A percentile compares a stretch with the other conserved stretches of the same genome.
phyloP scores from a whole-genome alignment of 2,888 invertebrate species.

The Brachypterus glaber region DNA sequence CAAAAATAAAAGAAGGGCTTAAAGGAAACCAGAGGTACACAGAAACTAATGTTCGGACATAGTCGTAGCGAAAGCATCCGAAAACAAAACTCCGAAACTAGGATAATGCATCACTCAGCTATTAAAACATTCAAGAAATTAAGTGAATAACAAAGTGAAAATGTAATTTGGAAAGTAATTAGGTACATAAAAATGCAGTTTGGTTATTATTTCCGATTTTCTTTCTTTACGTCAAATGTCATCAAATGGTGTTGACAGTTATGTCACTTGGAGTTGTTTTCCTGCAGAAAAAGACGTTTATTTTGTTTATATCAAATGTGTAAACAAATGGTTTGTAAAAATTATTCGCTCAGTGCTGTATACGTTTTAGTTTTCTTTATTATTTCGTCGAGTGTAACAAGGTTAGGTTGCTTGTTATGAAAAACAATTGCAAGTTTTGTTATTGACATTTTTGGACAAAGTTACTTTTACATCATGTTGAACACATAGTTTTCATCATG shows the following conservation, averaged over 20 bases:
- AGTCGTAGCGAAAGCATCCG: slow-evolving; percentile 34
- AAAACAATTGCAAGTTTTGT: slow-evolving; percentile 24
- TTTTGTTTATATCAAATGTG: slow-evolving; percentile 22
- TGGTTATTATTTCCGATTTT: slow-evolving; percentile 28
- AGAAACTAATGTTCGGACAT: slow-evolving; percentile 28
- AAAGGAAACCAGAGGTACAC: slow-evolving; percentile 21
- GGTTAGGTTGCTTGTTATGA: slow-evolving; percentile 28
- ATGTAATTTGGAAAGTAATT: slow-evolving; percentile 15
- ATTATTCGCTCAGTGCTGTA: slow-evolving; percentile 14
- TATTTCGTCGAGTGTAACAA: slow-evolving; percentile 17
- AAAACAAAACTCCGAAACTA: slow-evolving; percentile 37
- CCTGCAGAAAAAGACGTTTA: slow-evolving; percentile 29
- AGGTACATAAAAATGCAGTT: slow-evolving; percentile 20
- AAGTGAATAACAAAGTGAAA: slow-evolving; percentile 22
- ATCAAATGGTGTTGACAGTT: slow-evolving; percentile 40
- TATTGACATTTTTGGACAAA: slow-evolving; percentile 20
- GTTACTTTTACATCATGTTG: slow-evolving; percentile 14
- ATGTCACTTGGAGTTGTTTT: slow-evolving; percentile 35
- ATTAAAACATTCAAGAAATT: slow-evolving; percentile 27
- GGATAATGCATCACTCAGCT: slow-evolving; percentile 36
- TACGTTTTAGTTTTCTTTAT: slow-evolving; percentile 9
- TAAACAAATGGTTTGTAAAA: slow-evolving; percentile 16
- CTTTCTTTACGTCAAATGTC: slow-evolving; percentile 35
- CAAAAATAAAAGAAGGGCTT: slow-evolving; percentile 21
- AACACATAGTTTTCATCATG: slow-evolving; percentile 28